A percentile compares a stretch with the other conserved stretches of the same genome.
Evolutionary conservation across 1,140 invertebrate species (phyloP).

Genomic region (Branchinecta lindahli): DNA sequence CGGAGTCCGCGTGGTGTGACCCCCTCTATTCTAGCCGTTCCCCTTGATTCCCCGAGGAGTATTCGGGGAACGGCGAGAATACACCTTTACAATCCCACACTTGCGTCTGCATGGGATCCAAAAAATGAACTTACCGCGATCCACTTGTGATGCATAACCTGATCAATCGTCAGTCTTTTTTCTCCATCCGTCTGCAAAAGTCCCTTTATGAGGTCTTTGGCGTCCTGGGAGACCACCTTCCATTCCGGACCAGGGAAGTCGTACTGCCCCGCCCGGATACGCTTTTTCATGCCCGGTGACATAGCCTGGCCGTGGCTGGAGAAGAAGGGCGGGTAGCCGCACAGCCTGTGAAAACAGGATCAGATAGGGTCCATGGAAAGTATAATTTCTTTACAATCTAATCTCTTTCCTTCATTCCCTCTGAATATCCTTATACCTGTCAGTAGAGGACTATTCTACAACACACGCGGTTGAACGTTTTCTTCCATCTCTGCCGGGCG

Average conservation of each 20-base stretch:
- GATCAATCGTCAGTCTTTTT: slow-evolving; percentile 70
- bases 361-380: no score
- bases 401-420: no score
- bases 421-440: no score
- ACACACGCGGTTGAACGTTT: no score
- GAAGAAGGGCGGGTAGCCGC: slow-evolving; percentile 96
- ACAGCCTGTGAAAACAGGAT: slow-evolving; percentile 45
- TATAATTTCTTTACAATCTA: no score
- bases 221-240: slow-evolving; percentile 80
- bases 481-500: no score
- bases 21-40: no score
- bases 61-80: no score
- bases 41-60: no score
- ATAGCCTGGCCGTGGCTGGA: slow-evolving; percentile 92
- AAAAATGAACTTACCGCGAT: slow-evolving; percentile 50
- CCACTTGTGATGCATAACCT: slow-evolving; percentile 81
- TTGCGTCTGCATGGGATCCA: neutral
- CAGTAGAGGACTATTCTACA: no score
- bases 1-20: no score
- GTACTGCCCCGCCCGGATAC: slow-evolving; percentile 88
- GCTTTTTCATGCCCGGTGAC: slow-evolving; percentile 98
- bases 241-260: slow-evolving; percentile 94
- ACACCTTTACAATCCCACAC: no score
- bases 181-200: slow-evolving; percentile 86
- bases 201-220: slow-evolving; percentile 83